phyloP scores from a whole-genome alignment of 2,797 vertebrate genomes.

The Acanthiza pusilla region DNA sequence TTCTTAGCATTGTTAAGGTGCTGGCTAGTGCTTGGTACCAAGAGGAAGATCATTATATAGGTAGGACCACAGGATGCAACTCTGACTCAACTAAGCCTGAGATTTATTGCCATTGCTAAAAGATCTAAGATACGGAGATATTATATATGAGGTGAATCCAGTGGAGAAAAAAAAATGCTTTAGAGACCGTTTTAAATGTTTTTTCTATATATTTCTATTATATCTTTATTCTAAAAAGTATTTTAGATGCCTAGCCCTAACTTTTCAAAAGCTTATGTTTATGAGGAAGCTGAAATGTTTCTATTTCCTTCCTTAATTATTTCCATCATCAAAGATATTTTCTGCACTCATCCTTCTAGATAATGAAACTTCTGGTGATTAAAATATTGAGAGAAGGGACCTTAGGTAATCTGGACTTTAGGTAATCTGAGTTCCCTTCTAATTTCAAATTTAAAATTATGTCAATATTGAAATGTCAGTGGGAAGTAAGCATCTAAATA shows the following conservation, averaged over 20 bases:
- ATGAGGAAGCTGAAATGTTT: neutral
- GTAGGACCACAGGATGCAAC: neutral
- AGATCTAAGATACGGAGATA: neutral
- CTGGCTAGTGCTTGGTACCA: neutral
- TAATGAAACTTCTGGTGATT: neutral
- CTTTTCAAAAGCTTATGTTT: neutral
- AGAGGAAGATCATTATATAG: neutral
- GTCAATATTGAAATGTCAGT: neutral
- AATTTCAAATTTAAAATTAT: neutral
- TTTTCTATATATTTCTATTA: neutral
- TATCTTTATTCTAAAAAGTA: neutral
- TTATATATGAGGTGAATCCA: neutral
- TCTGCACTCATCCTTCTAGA: neutral
- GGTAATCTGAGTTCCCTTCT: neutral
- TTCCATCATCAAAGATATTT: neutral
- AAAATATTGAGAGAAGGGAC: neutral
- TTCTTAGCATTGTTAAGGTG: neutral
- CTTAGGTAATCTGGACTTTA: neutral
- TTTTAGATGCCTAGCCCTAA: neutral
- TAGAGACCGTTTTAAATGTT: neutral
- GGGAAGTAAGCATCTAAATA: neutral
- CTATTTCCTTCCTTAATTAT: conserved; percentile 1
- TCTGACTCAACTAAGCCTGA: neutral
- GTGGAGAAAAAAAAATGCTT: neutral
- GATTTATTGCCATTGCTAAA: neutral